Evolutionary conservation across 64 coral and sea anemone species (phyloP), one percentile per base, ranked within the genome.

Genomic region (Montipora efflorescens): DNA sequence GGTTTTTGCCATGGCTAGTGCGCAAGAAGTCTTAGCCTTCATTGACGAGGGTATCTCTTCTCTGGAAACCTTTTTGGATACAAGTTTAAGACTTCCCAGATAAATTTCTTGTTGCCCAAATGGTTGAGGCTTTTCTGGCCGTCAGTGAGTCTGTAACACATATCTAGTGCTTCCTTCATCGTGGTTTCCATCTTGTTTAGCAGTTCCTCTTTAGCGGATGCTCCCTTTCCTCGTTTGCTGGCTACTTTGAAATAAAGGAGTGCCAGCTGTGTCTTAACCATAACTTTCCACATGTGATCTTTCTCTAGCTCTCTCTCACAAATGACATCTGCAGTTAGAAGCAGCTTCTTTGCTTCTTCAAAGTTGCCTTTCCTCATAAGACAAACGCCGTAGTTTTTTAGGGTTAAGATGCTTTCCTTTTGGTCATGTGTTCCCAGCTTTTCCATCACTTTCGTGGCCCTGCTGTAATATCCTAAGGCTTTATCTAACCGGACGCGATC

Each of bases 301-400:
- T 72, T 5, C 28, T 59, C 43, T 14, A 91, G 48, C 25, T 83
- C 70, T 46, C 55, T 50, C 12, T 91, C 90, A 7, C 78, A 48
- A 75, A 91, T 16, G 1, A 15, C 50, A 4, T 53, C 18, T 8
- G 90, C 90, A 6, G 20, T 51, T 57, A 1, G 6, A 5, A 91
- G 55, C 7, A 57, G 3, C 2, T 16, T 18, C n/a, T 59, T 47
- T 19, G 62, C 80, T n/a, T 91, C 90, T 4, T 83, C 66, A 59
- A 82, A 91, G 67, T 74, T 57, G 13, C 7, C 11, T 71, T 45
- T 74, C 4, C 53, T 11, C 48, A 4, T 91, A 15, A 23, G 44
- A 74, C 89, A 91, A 48, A 75, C 25, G 18, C 79, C 79, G 16
- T n/a, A 74, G 48, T 91, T 82, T 20, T 82, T 83, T 7, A 91